A percentile compares a stretch with the other conserved stretches of the same genome.
Conservation (phyloP, 2,797 vertebrate species). For the Natrix natrix region DNA sequence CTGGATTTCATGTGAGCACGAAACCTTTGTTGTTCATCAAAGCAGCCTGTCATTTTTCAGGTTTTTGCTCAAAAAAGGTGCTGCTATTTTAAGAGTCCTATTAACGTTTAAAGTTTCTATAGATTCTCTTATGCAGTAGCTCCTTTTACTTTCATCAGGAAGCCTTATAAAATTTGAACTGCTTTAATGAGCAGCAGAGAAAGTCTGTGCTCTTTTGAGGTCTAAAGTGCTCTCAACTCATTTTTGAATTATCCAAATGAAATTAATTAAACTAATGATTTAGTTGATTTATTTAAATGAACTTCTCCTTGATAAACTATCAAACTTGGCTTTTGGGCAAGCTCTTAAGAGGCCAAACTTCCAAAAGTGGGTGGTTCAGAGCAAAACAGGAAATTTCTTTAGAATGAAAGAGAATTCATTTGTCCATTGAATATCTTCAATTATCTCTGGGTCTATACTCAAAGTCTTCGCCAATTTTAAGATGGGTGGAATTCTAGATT, state of each 20-base stretch:
- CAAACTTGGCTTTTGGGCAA: background rate
- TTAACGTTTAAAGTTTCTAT: background rate
- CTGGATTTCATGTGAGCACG: background rate
- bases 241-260: background rate
- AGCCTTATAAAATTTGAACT: background rate
- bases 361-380: background rate
- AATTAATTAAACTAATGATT: background rate
- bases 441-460: background rate
- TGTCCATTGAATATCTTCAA: background rate
- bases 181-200: background rate
- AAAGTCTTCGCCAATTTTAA: background rate
- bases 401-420: background rate
- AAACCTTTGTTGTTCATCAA: background rate
- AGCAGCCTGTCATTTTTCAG: background rate
- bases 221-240: background rate
- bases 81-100: background rate
- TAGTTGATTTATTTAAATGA: background rate
- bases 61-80: background rate
- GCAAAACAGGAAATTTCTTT: background rate
- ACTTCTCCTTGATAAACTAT: background rate
- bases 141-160: background rate
- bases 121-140: background rate
- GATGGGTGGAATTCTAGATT: background rate
- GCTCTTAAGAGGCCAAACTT: background rate
- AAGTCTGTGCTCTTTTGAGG: background rate